Base-by-base conservation (phyloP, 1,140 invertebrate species). In the Antheraea pernyi region DNA sequence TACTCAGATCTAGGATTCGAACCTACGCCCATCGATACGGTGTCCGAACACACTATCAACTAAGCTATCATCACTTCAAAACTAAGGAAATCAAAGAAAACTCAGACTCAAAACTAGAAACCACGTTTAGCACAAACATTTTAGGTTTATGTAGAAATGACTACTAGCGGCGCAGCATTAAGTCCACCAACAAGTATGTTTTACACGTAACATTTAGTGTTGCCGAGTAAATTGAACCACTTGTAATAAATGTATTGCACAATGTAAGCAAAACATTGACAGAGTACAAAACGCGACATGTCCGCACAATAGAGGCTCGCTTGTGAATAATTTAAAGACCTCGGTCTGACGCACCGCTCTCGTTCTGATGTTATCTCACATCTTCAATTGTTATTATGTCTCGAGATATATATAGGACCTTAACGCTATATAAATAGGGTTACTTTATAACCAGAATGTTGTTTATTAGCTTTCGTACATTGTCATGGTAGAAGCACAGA, bases 241-340 rank as follows among this genome's bases (percentile, higher is more conserved):
- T 53, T 13, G 5, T n/a, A 2, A 6, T 53, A 16, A 0, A 16
- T n/a, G 0, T 53, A 53, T 53, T 53, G 4, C 11, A 53, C 46
- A 13, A 16, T n/a, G 46, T 53, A 6, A 53, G 11, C 13, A 53
- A 13, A 53, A 53, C 46, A 53, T 53, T 53, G 46, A 53, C 46
- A 53, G 46, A 11, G 46, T 53, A 53, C 46, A 53, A 53, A 53
- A 53, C 46, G 46, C 46, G 46, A 53, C 46, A 42, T 53, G 46
- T 53, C 46, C 46, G 46, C 13, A 53, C 46, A 53, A 77, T 75
- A 77, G 73, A 66, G 72, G 75, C 75, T 70, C 67, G 48, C 69
- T 73, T 76, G 76, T 84, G 79, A 87, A 85, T 85, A 84, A 85
- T 85, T 87, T 80, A 87, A 84, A 82, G 77, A 73, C 64, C 71